A percentile compares a stretch with the other conserved stretches of the same genome.
These are phyloP conservation scores for Lamellibrachia luymesi DNA, from an alignment of 1,140 invertebrate genomes.

Conservation along the genomic window DNA sequence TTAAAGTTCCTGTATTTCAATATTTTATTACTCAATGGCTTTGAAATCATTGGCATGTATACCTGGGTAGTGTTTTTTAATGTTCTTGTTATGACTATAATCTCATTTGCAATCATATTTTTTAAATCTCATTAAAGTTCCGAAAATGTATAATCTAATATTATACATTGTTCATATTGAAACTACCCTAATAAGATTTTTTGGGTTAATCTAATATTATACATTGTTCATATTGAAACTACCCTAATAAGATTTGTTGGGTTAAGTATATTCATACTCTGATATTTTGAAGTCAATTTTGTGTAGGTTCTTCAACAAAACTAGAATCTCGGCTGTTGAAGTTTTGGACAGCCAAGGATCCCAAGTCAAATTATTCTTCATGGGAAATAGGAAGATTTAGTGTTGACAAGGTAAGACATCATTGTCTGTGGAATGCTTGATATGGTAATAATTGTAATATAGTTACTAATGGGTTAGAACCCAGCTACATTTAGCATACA, in stretches of 20 bases:
- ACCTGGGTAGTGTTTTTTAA: neutral
- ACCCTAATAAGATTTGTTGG: neutral
- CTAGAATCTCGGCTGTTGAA: neutral
- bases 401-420: neutral
- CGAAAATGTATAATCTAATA: too few species aligned
- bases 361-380: neutral
- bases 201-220: neutral
- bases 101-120: neutral
- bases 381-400: neutral
- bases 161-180: too few species aligned
- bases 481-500: neutral
- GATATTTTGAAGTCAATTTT: constrained; percentile 10
- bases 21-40: neutral
- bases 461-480: neutral
- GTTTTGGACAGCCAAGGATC: neutral
- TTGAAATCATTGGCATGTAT: neutral
- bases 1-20: neutral
- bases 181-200: neutral
- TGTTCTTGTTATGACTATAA: neutral
- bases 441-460: neutral
- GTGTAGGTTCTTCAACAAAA: constrained; percentile 6
- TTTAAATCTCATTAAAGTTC: neutral
- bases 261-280: neutral
- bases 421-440: neutral
- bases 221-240: too few species aligned